A percentile compares a stretch with the other conserved stretches of the same genome.
Conservation (phyloP, 2,113 vertebrate species). For the Ameiurus melas region DNA sequence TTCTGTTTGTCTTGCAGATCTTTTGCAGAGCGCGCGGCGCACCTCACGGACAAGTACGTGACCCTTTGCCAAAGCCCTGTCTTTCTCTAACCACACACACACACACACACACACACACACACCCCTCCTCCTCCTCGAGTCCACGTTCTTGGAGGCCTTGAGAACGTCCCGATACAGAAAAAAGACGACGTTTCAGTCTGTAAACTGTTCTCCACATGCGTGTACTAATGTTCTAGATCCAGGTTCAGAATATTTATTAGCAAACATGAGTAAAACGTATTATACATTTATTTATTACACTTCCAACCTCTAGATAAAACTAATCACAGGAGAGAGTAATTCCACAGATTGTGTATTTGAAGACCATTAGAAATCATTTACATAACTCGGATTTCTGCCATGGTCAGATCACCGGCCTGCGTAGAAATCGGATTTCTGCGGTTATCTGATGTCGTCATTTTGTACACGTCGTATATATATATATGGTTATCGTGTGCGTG, state of each 20-base stretch:
- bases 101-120: not conserved
- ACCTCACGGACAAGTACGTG: constrained; percentile 58
- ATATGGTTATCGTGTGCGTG: not conserved
- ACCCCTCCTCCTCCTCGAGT: too few relatives aligned
- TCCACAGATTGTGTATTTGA: not conserved
- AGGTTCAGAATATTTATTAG: not conserved
- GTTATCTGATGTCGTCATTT: not conserved
- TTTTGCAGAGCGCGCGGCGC: constrained; percentile 49
- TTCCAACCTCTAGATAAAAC: not conserved
- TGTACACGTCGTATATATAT: too few relatives aligned
- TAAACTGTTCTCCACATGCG: not conserved
- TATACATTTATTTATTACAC: not conserved
- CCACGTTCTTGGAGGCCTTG: not conserved
- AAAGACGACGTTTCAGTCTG: not conserved
- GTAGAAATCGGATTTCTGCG: too few relatives aligned
- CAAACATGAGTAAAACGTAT: not conserved
- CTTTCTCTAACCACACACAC: not conserved
- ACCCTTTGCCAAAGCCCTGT: constrained; percentile 2
- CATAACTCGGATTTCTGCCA: not conserved
- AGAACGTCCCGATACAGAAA: not conserved
- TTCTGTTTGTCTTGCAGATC: constrained; percentile 63
- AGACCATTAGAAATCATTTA: too few relatives aligned
- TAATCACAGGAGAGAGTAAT: not conserved
- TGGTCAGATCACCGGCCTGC: not conserved
- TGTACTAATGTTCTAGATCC: not conserved